A percentile compares a stretch with the other conserved stretches of the same genome.
phyloP scores from a whole-genome alignment of 2,113 vertebrate species.

The Ctenomys sociabilis region DNA sequence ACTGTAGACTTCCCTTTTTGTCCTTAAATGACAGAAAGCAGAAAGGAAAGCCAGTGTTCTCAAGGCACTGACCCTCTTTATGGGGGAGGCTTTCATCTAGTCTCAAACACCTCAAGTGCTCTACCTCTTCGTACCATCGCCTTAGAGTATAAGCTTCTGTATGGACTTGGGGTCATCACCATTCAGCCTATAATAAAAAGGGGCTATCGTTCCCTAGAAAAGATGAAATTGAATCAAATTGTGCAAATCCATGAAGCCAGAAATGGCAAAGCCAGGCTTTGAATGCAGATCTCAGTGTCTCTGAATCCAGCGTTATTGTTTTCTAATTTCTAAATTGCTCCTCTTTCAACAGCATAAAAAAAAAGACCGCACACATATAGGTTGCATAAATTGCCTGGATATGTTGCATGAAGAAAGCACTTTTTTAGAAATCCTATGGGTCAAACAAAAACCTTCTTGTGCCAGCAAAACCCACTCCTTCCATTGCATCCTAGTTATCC shows the following conservation, averaged over 20 bases:
- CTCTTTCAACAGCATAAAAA: neutral
- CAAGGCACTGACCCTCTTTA: neutral
- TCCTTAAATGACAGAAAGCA: neutral
- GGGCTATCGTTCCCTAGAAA: neutral
- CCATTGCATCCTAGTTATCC: neutral
- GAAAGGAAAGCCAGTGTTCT: neutral
- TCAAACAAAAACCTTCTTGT: neutral
- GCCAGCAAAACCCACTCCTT: neutral
- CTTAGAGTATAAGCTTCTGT: neutral
- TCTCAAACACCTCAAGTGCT: neutral
- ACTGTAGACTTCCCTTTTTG: no score
- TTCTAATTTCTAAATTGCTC: neutral
- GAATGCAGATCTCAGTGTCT: neutral
- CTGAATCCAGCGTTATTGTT: neutral
- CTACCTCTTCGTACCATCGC: neutral
- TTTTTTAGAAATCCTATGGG: neutral
- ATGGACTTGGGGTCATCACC: neutral
- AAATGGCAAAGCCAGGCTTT: neutral
- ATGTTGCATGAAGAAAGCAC: neutral
- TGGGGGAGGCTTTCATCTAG: no score
- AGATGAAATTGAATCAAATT: neutral
- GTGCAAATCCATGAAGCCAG: neutral
- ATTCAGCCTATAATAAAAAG: neutral
- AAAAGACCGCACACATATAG: neutral
- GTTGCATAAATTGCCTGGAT: neutral